phyloP scores from a whole-genome alignment of 2,888 invertebrate species.

The Melieria crassipennis region DNA sequence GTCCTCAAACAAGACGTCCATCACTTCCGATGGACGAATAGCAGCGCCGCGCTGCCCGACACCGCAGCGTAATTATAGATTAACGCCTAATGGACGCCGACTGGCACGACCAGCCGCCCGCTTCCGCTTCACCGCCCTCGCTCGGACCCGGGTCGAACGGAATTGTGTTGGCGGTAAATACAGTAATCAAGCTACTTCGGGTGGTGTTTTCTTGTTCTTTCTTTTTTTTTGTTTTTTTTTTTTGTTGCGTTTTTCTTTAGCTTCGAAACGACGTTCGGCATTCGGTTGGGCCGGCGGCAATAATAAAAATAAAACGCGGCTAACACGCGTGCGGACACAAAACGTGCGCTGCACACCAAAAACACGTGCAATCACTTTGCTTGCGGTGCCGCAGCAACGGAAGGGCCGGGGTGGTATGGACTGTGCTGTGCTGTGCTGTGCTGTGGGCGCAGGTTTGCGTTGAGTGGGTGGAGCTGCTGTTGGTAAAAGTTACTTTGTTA shows the following conservation, averaged over 20 bases:
- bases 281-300: neutral
- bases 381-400: neutral
- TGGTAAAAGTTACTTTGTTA: conserved; percentile 21
- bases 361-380: conserved; percentile 29
- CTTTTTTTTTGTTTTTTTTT: too few species aligned
- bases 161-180: conserved; percentile 21
- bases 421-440: too few species aligned
- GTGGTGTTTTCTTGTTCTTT: neutral
- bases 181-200: conserved; percentile 26
- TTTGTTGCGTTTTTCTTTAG: neutral
- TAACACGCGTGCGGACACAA: conserved; percentile 14
- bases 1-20: too few species aligned
- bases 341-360: conserved; percentile 34
- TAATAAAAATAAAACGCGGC: conserved; percentile 20
- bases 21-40: too few species aligned
- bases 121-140: neutral
- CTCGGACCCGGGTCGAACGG: neutral
- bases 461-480: neutral
- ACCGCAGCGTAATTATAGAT: conserved; percentile 35
- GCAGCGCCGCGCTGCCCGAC: conserved; percentile 13
- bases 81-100: conserved; percentile 29
- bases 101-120: conserved; percentile 1
- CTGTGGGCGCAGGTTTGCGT: neutral
- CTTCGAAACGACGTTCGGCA: neutral
- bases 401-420: neutral